Base-by-base conservation (phyloP, 1,140 invertebrate species). In the Cotesia vestalis region DNA sequence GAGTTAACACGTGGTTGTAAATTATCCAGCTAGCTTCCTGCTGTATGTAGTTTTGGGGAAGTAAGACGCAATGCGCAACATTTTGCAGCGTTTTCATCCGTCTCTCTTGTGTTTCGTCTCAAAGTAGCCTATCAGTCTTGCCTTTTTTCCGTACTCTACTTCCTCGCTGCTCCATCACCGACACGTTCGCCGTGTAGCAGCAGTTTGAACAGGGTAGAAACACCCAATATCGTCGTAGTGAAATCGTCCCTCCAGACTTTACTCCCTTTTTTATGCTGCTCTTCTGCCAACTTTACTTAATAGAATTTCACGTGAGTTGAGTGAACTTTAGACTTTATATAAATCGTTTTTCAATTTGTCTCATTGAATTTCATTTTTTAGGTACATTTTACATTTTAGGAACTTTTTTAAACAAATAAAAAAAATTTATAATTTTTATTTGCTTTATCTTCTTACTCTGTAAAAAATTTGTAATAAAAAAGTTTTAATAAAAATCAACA, bases 11-110 rank as follows among this genome's bases (percentile, higher is more conserved):
- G 6, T 36, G 14, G 66, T 69, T 59, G 75, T 73, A 73, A 66
- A 67, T 72, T 59, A 69, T 67, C 66, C 38, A 70, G 14, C 63
- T 11, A 55, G 20, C 66, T 66, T 51, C 11, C 61, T 64, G 40
- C 63, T 46, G 55, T 60, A 68, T 12, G 36, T 36, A 46, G 68
- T 79, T 83, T 77, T 76, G 75, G 77, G 78, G n/a, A 12, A 14
- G 12, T 14, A 81, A 81, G 83, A 81, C 84, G 84, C 84, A 86
- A 81, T 86, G 84, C 84, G 84, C 84, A 84, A 86, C 78, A 75
- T 80, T 84, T 85, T 86, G 83, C 84, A 75, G 82, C 76, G 73
- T 51, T 73, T 66, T 73, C 68, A 67, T 60, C 69, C 4, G 40
- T 68, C 67, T 38, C 52, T 71, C 66, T 57, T 57, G 53, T 57